phyloP scores from a whole-genome alignment of 1,140 invertebrate species.

The Bombyx mandarina region DNA sequence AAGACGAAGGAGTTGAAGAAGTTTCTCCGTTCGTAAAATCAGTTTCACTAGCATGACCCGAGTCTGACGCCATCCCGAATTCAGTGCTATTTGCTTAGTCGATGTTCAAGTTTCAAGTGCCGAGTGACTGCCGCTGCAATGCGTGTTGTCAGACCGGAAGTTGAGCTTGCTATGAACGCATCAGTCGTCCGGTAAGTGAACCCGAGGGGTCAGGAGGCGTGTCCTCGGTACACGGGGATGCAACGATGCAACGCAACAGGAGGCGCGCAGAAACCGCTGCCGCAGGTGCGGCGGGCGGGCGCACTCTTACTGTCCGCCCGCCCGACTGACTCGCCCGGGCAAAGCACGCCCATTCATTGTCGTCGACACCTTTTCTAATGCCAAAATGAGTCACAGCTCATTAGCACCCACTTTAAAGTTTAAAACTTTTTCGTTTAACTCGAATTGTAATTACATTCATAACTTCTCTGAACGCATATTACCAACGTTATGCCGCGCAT shows the following conservation, averaged over 20 bases:
- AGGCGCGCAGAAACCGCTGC: conserved; percentile 14
- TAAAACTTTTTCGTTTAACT: no score
- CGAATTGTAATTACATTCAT: no score
- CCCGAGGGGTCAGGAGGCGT: conserved; percentile 35
- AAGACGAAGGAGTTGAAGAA: not conserved
- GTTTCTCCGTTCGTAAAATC: conserved; percentile 1
- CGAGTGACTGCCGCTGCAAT: conserved; percentile 4
- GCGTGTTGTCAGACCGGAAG: conserved; percentile 34
- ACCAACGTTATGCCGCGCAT: no score
- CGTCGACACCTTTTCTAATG: conserved; percentile 5
- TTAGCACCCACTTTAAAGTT: no score
- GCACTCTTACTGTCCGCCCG: conserved; percentile 29
- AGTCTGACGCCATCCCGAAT: not conserved
- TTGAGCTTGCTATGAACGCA: conserved; percentile 39
- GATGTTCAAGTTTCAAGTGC: not conserved
- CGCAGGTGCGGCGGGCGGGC: conserved; percentile 23
- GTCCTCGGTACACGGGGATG: conserved; percentile 22
- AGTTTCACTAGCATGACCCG: not conserved
- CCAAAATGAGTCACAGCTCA: not conserved
- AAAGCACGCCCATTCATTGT: conserved; percentile 29
- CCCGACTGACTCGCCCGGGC: conserved; percentile 22
- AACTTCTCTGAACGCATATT: no score
- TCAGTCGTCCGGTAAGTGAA: conserved; percentile 46
- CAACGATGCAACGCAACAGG: conserved; percentile 20
- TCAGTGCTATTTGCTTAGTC: not conserved